Conservation (phyloP, 2,888 invertebrate genomes). For the Epistrophella euchroma region DNA sequence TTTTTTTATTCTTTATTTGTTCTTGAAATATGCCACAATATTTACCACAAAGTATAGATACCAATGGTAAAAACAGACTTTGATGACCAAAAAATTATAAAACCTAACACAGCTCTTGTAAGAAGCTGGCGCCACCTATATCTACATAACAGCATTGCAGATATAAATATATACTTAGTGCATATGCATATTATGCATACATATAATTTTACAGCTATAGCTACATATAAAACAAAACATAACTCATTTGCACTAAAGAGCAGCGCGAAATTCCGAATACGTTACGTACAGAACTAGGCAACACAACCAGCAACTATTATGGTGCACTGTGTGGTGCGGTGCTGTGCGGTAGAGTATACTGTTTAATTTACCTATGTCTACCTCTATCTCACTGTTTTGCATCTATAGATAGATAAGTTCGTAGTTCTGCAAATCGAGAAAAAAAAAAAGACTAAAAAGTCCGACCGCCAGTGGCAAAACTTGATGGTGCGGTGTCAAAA, state of each 20-base stretch:
- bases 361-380: slow-evolving; percentile 18
- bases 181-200: neutral
- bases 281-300: slow-evolving; percentile 43
- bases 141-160: slow-evolving; percentile 22
- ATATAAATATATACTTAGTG: neutral
- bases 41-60: slow-evolving; percentile 29
- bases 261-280: slow-evolving; percentile 63
- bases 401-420: slow-evolving; percentile 34
- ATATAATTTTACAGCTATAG: slow-evolving; percentile 8
- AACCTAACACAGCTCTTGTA: slow-evolving; percentile 39
- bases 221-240: slow-evolving; percentile 27
- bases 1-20: neutral
- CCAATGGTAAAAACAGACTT: slow-evolving; percentile 1
- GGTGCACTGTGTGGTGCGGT: neutral
- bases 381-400: slow-evolving; percentile 15
- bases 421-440: slow-evolving; percentile 45
- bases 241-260: slow-evolving; percentile 60
- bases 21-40: neutral
- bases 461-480: neutral
- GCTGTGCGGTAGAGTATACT: slow-evolving; percentile 14
- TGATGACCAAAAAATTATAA: slow-evolving; percentile 58
- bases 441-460: slow-evolving; percentile 16
- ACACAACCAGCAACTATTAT: slow-evolving; percentile 14
- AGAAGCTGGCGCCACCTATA: slow-evolving; percentile 66
- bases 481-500: slow-evolving; percentile 45